Percentiles rank a stretch among this genome's conserved stretches.
Evolutionary conservation across 2,113 vertebrate genomes (phyloP).

Genomic region (Garra rufa): DNA sequence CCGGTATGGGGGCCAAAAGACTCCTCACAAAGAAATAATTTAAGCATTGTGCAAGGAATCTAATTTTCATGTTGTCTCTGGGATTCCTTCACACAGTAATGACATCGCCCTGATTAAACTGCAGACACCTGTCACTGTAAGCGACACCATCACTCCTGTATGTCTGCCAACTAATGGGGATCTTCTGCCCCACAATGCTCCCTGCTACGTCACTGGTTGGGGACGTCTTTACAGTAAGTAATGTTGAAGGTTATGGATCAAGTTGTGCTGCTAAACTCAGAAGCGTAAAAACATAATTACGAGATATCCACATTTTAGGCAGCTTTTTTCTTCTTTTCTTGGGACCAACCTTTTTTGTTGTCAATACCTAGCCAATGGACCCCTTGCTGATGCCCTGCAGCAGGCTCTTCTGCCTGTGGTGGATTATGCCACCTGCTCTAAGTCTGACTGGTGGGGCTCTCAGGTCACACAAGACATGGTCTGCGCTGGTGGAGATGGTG

Average conservation of each 20-base stretch:
- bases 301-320: neutral
- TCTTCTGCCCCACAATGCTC: conserved; percentile 72
- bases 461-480: conserved; percentile 54
- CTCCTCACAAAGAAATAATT: neutral
- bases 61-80: neutral
- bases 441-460: conserved; percentile 59
- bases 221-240: conserved; percentile 85
- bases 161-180: conserved; percentile 76
- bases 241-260: neutral
- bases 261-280: neutral
- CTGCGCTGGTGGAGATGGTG: conserved; percentile 60
- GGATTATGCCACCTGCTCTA: conserved; percentile 53
- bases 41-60: neutral
- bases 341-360: neutral
- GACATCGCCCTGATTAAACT: conserved; percentile 93
- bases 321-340: neutral
- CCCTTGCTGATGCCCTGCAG: conserved; percentile 45
- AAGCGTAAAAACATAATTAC: neutral
- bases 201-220: conserved; percentile 91
- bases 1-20: conserved; percentile 60
- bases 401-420: conserved; percentile 60
- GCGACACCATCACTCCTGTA: conserved; percentile 75
- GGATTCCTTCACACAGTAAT: conserved; percentile 74
- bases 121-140: conserved; percentile 68
- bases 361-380: conserved; percentile 42